phyloP scores from a whole-genome alignment of 2,113 vertebrate genomes.

The Forbesichthys papilliferus region DNA sequence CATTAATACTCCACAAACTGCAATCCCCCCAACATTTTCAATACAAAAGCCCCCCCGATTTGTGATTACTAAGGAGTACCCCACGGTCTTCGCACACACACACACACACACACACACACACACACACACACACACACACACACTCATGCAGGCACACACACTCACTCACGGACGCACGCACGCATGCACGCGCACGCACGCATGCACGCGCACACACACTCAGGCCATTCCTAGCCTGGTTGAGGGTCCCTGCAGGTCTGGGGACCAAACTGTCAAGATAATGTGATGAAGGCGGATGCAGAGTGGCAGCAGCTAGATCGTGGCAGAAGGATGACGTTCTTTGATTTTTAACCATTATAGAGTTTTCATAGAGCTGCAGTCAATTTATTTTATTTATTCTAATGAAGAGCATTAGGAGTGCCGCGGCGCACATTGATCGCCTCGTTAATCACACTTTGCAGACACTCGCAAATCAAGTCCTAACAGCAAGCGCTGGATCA shows the following conservation, averaged over 20 bases:
- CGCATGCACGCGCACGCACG: constrained; percentile 34
- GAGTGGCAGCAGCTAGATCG: constrained; percentile 90
- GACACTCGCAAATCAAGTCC: constrained; percentile 99
- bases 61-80: constrained; percentile 76
- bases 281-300: constrained; percentile 92
- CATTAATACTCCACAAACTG: constrained; percentile 76
- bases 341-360: constrained; percentile 99
- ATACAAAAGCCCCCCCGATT: constrained; percentile 68
- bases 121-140: neutral
- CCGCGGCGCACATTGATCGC: constrained; percentile 96
- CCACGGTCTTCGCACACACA: constrained; percentile 58
- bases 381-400: constrained; percentile 99
- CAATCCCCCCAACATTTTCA: constrained; percentile 55
- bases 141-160: neutral
- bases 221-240: constrained; percentile 59
- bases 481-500: constrained; percentile 99
- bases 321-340: constrained; percentile 91
- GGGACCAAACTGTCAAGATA: constrained; percentile 89
- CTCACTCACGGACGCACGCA: constrained; percentile 40
- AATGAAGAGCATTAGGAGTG: constrained; percentile 99
- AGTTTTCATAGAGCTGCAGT: constrained; percentile 99
- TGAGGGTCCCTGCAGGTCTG: constrained; percentile 87
- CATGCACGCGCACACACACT: constrained; percentile 46
- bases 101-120: constrained; percentile 32
- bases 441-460: constrained; percentile 99